Base-by-base conservation (phyloP, 2,797 vertebrate genomes). In the Xenopus petersii region DNA sequence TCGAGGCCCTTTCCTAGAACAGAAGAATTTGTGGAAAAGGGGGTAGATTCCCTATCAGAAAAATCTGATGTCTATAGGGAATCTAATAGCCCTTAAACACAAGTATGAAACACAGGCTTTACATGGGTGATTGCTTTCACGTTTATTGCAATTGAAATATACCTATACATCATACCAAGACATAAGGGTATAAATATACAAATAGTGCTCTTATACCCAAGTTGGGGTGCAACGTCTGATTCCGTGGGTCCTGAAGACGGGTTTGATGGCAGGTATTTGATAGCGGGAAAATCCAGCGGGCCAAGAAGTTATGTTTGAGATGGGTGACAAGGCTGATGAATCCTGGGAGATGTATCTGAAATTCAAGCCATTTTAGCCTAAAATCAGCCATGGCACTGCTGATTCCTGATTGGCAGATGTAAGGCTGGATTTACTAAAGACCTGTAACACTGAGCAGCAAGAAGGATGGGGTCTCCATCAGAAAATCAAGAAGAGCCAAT, bases 91-190 rank as follows among this genome's bases (percentile, higher is more conserved):
- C 26, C 36, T 42, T 42, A 9, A 51, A 51, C 49, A 51, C 3
- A 12, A 0, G 4, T 15, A 51, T 4, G 11, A 51, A 15, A 51
- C 49, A 9, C 21, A 61, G 24, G 66, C 16, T 3, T 55, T 56
- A 63, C 62, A 63, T 67, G 7, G 42, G 36, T 73, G 62, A 73
- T 69, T 78, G 75, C 75, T 56, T 73, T 73, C 71, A 73, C 64
- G 65, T 78, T 78, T 78, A 78, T 78, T 78, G 71, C 62, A 61
- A 58, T 69, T 73, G 61, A 33, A 62, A 73, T 69, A 73, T 70
- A 73, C 75, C 75, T 24, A 73, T 78, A 78, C 36, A 36, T 51
- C 71, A 73, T 9, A 64, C 59, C 26, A 42, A 61, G 64, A 68
- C 70, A 12, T 13, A 73, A 13, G 42, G 75, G 66, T 68, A 78